A percentile compares a stretch with the other conserved stretches of the same genome.
Conservation (phyloP, 1,140 invertebrate species). For the Ceratina calcarata region DNA sequence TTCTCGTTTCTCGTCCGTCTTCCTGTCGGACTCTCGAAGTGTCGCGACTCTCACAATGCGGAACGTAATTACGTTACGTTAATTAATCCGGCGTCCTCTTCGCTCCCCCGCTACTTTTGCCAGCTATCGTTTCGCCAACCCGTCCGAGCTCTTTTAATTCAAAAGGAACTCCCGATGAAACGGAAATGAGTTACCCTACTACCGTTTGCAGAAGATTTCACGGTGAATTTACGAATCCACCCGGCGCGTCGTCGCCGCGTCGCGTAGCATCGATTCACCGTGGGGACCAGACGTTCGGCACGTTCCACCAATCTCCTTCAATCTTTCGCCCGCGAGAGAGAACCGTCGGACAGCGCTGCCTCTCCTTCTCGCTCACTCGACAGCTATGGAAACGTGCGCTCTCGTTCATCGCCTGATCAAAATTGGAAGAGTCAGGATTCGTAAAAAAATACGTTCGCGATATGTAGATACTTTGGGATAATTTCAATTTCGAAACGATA, state of each 20-base stretch:
- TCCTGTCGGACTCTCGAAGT: constrained; percentile 18
- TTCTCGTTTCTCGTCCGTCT: constrained; percentile 39
- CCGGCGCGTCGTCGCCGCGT: too few species aligned
- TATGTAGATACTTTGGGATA: too few species aligned
- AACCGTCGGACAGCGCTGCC: background rate
- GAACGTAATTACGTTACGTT: constrained; percentile 68
- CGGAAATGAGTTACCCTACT: constrained; percentile 71
- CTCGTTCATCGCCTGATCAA: too few species aligned
- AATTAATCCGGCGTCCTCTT: constrained; percentile 65
- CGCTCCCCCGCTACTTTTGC: background rate
- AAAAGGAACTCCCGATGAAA: constrained; percentile 60
- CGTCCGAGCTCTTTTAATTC: constrained; percentile 60
- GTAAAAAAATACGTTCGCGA: too few species aligned
- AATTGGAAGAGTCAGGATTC: too few species aligned
- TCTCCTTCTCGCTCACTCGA: background rate
- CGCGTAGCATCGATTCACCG: constrained; percentile 10
- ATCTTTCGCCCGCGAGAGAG: constrained; percentile 24
- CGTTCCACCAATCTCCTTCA: constrained; percentile 53
- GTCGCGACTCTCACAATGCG: constrained; percentile 51
- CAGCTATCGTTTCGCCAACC: constrained; percentile 6
- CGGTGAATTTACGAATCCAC: constrained; percentile 63
- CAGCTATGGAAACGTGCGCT: too few species aligned
- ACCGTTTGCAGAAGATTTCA: constrained; percentile 70
- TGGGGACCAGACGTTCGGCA: constrained; percentile 39
- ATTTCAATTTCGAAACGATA: too few species aligned